These are phyloP conservation scores for Andrena cerasifolii DNA, from an alignment of 1,140 invertebrate genomes.

Conservation along the genomic window DNA sequence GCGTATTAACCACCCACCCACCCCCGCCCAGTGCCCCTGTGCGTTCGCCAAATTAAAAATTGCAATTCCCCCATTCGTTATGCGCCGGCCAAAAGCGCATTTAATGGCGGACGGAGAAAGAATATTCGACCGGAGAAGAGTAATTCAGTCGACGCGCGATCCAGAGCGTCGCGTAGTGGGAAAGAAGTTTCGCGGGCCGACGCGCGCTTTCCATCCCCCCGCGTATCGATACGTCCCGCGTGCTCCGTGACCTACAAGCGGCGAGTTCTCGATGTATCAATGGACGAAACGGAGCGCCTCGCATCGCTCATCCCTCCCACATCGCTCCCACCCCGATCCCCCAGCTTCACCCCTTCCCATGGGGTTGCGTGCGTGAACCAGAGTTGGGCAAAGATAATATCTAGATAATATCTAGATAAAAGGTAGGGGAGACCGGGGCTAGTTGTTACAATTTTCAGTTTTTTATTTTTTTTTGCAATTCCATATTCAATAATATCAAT, in stretches of 20 bases:
- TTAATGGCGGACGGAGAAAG: conserved; percentile 6
- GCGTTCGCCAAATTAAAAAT: conserved; percentile 49
- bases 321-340: neutral
- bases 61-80: conserved; percentile 48
- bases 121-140: neutral
- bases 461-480: too few relatives aligned
- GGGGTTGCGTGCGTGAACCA: conserved; percentile 1
- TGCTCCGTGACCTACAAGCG: conserved; percentile 51
- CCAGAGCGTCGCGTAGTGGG: neutral
- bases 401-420: too few relatives aligned
- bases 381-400: too few relatives aligned
- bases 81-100: conserved; percentile 13
- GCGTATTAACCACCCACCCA: neutral
- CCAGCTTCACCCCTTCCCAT: neutral
- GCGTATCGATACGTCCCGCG: conserved; percentile 31
- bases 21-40: too few relatives aligned
- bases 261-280: conserved; percentile 49
- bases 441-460: too few relatives aligned
- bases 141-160: neutral
- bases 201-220: neutral
- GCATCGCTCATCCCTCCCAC: conserved; percentile 19
- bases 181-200: neutral
- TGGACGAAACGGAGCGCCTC: conserved; percentile 38
- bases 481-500: too few relatives aligned
- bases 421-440: too few relatives aligned